phyloP scores from a whole-genome alignment of 2,888 invertebrate genomes.

The Scaptodrosophila latifasciaeformis region DNA sequence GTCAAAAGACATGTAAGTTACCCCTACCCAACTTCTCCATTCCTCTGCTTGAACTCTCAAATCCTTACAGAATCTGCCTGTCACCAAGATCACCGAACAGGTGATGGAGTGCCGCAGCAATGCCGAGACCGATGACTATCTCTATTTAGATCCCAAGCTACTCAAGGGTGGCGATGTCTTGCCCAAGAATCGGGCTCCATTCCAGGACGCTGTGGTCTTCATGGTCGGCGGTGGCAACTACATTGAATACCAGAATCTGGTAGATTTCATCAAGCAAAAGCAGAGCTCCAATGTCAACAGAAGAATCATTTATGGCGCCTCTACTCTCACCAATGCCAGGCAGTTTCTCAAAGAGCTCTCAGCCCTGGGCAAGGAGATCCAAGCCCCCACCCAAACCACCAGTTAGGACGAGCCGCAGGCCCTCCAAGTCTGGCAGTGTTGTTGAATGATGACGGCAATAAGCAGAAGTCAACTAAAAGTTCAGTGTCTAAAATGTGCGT shows the following conservation, averaged over 20 bases:
- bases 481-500: conserved; percentile 18
- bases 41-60: no score
- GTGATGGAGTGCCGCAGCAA: conserved; percentile 88
- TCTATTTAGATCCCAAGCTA: conserved; percentile 97
- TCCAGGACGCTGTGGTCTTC: conserved; percentile 93
- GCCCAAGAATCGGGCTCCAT: conserved; percentile 81
- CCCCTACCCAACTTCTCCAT: no score
- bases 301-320: conserved; percentile 95
- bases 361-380: conserved; percentile 84
- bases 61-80: conserved; percentile 87
- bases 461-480: conserved; percentile 12
- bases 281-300: conserved; percentile 81
- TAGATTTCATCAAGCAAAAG: conserved; percentile 94
- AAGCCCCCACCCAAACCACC: conserved; percentile 63
- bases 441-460: conserved; percentile 31
- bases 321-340: conserved; percentile 93
- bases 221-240: conserved; percentile 97
- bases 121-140: conserved; percentile 89
- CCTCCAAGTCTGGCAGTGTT: conserved; percentile 36
- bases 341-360: conserved; percentile 95
- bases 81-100: conserved; percentile 93
- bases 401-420: conserved; percentile 68
- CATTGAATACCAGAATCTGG: conserved; percentile 98
- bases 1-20: conserved; percentile 94
- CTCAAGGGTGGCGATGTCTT: conserved; percentile 82